Base-by-base conservation (phyloP, 2,888 invertebrate genomes). In the Noctua janthe region DNA sequence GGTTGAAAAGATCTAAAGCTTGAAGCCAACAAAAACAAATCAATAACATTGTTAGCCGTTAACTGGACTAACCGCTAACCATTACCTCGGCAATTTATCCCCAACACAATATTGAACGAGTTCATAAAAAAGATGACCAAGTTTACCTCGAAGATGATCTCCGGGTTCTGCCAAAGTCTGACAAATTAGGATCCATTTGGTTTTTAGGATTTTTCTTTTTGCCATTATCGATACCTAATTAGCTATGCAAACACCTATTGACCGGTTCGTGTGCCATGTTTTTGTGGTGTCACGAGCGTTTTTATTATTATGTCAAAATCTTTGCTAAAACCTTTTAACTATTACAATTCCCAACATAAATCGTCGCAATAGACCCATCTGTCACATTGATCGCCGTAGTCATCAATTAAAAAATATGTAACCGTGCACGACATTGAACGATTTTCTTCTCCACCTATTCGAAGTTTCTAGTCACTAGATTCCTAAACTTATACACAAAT, bases 31-130 rank as follows among this genome's bases (percentile, higher is more conserved):
- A 88, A 90, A 91, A 90, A 90, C 83, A 89, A 54, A 84, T 82
- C 88, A 92, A 90, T 90, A 90, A 90, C 88, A 89, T 88, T 90
- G 89, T 90, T 88, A 89, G 83, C 81, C 73, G 84, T 88, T 89
- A 90, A 90, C 89, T 86, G 88, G 87, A 88, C 87, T 88, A 88
- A 90, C 91, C 88, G 74, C 86, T 83, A 84, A 78, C 83, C 84
- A 92, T 92, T 91, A 90, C 84, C 75, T 75, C 76, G 77, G 84
- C 76, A 91, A 89, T 91, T 89, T 91, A 89, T 10, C 78, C 77
- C 76, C 81, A 80, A 83, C 87, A 88, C 88, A 89, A 81, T 85
- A 90, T 87, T 82, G 83, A 87, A 86, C 77, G 78, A 81, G 85
- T 87, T 89, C 81, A 84, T 66, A 82, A 88, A 89, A 90, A 84